Base-by-base conservation (phyloP, 2,113 vertebrate species). In the Nycticorax nycticorax region DNA sequence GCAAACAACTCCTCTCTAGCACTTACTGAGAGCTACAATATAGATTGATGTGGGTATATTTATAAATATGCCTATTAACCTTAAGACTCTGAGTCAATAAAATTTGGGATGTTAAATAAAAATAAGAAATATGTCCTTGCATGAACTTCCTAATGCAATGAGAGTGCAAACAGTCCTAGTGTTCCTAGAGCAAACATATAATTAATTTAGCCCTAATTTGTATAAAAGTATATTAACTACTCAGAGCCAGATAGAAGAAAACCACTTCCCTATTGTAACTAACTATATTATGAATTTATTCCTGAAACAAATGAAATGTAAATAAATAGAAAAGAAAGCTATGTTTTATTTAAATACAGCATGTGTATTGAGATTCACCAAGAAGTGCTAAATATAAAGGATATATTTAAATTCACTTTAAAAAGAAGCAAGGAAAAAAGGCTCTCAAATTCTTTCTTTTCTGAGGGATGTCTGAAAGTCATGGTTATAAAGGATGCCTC, bases 61-160 rank as follows among this genome's bases (percentile, higher is more conserved):
- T 91, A 95, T 91, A 95, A 96, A 95, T 97, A 92, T 76, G 69
- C 89, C 95, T 93, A 93, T 96, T 97, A 96, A 93, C 74, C 69
- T 95, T 91, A 94, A 95, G 95, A 76, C 84, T 92, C 57, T 52
- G 59, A 89, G 92, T 93, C 89, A 96, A 91, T 88, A 97, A 93
- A 93, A 91, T 50, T 79, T 85, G 76, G 41, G 95, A 93, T 93
- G 45, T 96, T 94, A 89, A 96, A 85, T 86, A 86, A 91, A 93
- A 96, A 75, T 77, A 74, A 90, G 79, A 95, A 94, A 75, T 91
- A 93, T 62, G 86, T 95, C 95, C 93, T 94, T 94, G 76, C 57
- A 56, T 95, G 92, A 93, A 95, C 93, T 93, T 96, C 60, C 47
- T 56, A 59, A 72, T 80, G 71, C 82, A 93, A 47, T 33, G 57